These are phyloP conservation scores for Garra rufa DNA, from an alignment of 2,113 vertebrate genomes.

Conservation along the genomic window DNA sequence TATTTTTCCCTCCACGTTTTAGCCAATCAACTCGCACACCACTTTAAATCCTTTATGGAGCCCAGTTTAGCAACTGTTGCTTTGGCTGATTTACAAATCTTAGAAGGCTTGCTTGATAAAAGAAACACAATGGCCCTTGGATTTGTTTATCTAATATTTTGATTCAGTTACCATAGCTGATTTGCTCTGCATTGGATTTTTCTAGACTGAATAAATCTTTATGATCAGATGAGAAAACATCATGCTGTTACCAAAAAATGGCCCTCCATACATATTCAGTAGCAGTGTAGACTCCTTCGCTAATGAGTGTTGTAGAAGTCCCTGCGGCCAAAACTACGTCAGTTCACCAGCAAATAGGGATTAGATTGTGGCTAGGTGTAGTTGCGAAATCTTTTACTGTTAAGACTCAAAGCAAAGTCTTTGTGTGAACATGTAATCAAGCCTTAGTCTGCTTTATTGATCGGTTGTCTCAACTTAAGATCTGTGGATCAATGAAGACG, in stretches of 20 bases:
- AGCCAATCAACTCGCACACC: not conserved
- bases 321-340: slow-evolving; percentile 28
- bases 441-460: slow-evolving; percentile 42
- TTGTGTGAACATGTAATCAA: slow-evolving; percentile 25
- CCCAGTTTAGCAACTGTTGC: not conserved
- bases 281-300: slow-evolving; percentile 10
- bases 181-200: not conserved
- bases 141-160: slow-evolving; percentile 7
- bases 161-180: not conserved
- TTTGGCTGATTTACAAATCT: slow-evolving; percentile 16
- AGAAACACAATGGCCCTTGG: not conserved
- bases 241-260: slow-evolving; percentile 27
- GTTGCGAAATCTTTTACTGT: not conserved
- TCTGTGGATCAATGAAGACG: slow-evolving; percentile 35
- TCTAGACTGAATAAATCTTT: slow-evolving; percentile 14
- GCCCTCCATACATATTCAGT: slow-evolving; percentile 40
- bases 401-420: not conserved
- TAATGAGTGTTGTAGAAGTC: slow-evolving; percentile 41
- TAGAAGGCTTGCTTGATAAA: not conserved
- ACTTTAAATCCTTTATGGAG: not conserved
- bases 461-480: slow-evolving; percentile 29
- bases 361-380: slow-evolving; percentile 13
- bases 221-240: slow-evolving; percentile 9
- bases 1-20: too few relatives aligned
- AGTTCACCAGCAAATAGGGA: not conserved